Evolutionary conservation across 1,140 invertebrate species (phyloP).

Genomic region (Akabosia matsudoensis): DNA sequence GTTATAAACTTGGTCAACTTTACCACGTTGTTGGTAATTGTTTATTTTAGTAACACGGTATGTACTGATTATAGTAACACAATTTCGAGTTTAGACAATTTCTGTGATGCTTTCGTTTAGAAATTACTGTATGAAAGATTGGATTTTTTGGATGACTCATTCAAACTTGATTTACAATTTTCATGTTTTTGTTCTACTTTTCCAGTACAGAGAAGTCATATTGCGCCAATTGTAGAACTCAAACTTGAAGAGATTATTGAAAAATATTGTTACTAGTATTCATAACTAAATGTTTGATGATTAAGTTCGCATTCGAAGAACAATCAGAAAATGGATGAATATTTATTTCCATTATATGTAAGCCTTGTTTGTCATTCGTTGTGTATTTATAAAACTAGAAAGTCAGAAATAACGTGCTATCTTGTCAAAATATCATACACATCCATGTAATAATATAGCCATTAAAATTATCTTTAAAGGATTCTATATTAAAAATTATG

Average conservation of each 20-base stretch:
- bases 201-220: neutral
- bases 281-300: neutral
- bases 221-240: neutral
- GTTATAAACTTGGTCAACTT: too few relatives aligned
- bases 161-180: too few relatives aligned
- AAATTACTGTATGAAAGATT: too few relatives aligned
- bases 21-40: too few relatives aligned
- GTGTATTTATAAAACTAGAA: neutral
- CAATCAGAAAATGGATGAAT: too few relatives aligned
- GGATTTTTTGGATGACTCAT: too few relatives aligned
- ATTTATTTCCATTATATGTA: too few relatives aligned
- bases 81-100: slow-evolving; percentile 14
- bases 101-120: slow-evolving; percentile 15
- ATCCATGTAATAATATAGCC: neutral
- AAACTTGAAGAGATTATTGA: neutral
- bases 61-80: too few relatives aligned
- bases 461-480: neutral
- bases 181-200: too few relatives aligned
- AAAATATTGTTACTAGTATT: neutral
- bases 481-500: neutral
- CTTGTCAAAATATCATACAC: neutral
- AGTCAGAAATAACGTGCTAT: neutral
- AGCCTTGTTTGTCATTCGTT: neutral
- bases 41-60: too few relatives aligned
- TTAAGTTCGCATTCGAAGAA: too few relatives aligned